Conservation (phyloP, 1,140 invertebrate genomes). For the Platyscapa corneri region DNA sequence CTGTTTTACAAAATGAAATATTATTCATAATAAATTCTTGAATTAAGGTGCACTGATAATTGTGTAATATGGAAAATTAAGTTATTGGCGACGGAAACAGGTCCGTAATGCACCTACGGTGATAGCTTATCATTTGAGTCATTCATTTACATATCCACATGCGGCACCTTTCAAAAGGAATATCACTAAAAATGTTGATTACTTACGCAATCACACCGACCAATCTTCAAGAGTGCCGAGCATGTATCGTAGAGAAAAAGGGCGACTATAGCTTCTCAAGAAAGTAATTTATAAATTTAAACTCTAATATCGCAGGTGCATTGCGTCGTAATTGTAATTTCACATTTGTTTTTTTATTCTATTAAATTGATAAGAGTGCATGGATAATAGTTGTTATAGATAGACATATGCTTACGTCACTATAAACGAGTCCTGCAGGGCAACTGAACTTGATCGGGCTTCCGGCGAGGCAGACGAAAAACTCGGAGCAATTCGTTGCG, state of each 20-base stretch:
- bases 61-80: conserved; percentile 12
- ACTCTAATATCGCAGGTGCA: conserved; percentile 10
- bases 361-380: not conserved
- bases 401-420: conserved; percentile 74
- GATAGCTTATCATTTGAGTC: not conserved
- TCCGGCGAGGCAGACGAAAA: conserved; percentile 78
- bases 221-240: not conserved
- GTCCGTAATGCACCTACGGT: not conserved
- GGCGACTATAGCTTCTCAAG: not conserved
- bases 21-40: not conserved
- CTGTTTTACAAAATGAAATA: not conserved
- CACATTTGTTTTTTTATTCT: not conserved
- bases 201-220: not conserved
- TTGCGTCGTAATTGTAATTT: conserved; percentile 1
- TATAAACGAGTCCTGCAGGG: conserved; percentile 78
- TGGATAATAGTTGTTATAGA: not conserved
- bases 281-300: conserved; percentile 29
- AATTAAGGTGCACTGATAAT: not conserved
- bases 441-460: conserved; percentile 79
- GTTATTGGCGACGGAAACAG: not conserved
- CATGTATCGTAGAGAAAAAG: not conserved
- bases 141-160: not conserved
- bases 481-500: conserved; percentile 78
- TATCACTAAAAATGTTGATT: conserved; percentile 4
- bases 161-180: not conserved